Percentiles rank a stretch among this genome's conserved stretches.
Conservation (phyloP, 2,113 vertebrate species). For the Ursus arctos region DNA sequence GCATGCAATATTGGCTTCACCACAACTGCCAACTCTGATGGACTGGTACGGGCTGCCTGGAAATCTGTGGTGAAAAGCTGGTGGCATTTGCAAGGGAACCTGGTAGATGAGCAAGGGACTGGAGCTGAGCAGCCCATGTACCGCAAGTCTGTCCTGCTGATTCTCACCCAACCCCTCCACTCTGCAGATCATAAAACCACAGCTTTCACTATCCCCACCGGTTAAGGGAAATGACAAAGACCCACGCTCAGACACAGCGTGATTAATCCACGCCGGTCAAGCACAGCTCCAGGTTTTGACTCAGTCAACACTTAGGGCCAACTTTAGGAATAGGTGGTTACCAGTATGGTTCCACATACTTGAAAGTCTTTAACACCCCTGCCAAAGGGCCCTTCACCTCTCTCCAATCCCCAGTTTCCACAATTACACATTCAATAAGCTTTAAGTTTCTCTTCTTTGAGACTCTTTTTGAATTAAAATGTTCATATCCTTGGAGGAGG, state of each 20-base stretch:
- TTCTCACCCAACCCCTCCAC: background rate
- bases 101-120: no score
- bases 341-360: background rate
- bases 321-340: background rate
- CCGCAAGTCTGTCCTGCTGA: background rate
- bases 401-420: background rate
- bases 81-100: background rate
- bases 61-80: background rate
- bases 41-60: background rate
- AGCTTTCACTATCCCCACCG: no score
- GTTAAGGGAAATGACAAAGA: background rate
- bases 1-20: background rate
- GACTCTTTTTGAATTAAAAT: constrained; percentile 34
- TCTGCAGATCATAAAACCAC: background rate
- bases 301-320: background rate
- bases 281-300: background rate
- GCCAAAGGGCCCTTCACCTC: background rate
- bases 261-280: background rate
- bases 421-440: background rate
- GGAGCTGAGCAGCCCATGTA: background rate
- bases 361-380: background rate
- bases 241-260: background rate
- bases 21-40: background rate
- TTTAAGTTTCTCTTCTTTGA: background rate
- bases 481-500: background rate